Evolutionary conservation across 64 coral and sea anemone species (phyloP), one percentile per base, ranked within the genome.

Genomic region (Dendronephthya gigantea): DNA sequence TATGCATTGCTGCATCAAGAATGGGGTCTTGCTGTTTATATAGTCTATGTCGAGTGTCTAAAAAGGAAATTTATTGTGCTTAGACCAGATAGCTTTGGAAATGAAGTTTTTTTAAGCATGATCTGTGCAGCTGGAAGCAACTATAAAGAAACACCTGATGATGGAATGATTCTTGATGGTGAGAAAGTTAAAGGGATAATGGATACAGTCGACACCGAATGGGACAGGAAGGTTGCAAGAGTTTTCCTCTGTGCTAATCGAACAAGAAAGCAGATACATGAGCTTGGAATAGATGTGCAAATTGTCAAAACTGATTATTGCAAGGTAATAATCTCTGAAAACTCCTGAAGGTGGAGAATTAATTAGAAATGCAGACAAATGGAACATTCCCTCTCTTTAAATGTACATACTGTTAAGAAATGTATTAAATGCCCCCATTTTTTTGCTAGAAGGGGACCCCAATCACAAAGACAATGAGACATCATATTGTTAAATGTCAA

Each of bases 151-250:
- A 29, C 39, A 88, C 13, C 45, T 51, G 51, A 3, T 58, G 74
- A 88, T 40, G 55, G 13, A 39, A 82, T 52, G 48, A 25, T 27
- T 27, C 45, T 88, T n/a, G 86, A 88, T 88, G 2, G 47, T 13
- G 16, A 82, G 9, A 82, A 30, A 82, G 35, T 82, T 49, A 25
- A 22, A 58, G 75, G 35, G 0, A 49, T 88, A 88, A 39, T 88
- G 14, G 28, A 82, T 11, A 88, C 75, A 9, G 49, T 88, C 49
- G 86, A 88, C 10, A 88, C 86, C 3, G 86, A 88, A 22, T 88
- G 86, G 86, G 74, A 88, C 47, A 88, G 86, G 32, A 88, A 88
- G 82, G 86, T 82, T 59, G 0, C 49, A 22, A 62, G 74, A 55
- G 86, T 88, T 19, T 0, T 82, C 27, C 48, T 88, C 0, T 35